Conservation (phyloP, 2,797 vertebrate genomes). For the Diplodus puntazzo region DNA sequence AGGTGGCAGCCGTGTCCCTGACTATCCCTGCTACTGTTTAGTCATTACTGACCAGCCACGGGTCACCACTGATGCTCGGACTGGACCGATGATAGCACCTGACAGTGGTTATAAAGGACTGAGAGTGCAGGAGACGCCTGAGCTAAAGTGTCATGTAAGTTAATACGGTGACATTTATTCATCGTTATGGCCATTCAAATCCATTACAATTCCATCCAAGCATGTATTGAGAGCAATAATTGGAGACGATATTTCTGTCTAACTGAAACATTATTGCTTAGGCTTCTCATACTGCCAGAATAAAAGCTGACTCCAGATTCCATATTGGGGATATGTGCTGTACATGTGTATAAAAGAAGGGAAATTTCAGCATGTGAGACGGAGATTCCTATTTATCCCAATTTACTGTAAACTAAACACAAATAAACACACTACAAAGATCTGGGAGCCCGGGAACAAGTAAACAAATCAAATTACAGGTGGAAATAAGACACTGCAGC, state of each 20-base stretch:
- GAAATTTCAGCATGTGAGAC: not conserved
- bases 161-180: constrained; percentile 39
- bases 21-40: constrained; percentile 46
- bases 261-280: constrained; percentile 7
- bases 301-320: not conserved
- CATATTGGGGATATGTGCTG: not conserved
- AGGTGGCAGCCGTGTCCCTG: constrained; percentile 68
- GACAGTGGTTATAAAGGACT: constrained; percentile 53
- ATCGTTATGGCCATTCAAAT: constrained; percentile 36
- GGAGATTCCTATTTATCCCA: not conserved
- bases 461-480: constrained; percentile 52
- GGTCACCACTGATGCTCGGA: constrained; percentile 50
- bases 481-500: constrained; percentile 63
- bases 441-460: not conserved
- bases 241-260: constrained; percentile 7
- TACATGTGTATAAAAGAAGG: not conserved
- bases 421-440: not conserved
- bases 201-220: constrained; percentile 39
- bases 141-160: constrained; percentile 28
- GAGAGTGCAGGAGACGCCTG: constrained; percentile 16
- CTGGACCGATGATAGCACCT: constrained; percentile 47
- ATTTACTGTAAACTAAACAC: not conserved
- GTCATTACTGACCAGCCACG: constrained; percentile 70
- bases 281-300: constrained; percentile 1
- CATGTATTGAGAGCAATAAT: constrained; percentile 13